Base-by-base conservation (phyloP, 35 echinoderm and acorn worm genomes). In the Apostichopus parvimensis region DNA sequence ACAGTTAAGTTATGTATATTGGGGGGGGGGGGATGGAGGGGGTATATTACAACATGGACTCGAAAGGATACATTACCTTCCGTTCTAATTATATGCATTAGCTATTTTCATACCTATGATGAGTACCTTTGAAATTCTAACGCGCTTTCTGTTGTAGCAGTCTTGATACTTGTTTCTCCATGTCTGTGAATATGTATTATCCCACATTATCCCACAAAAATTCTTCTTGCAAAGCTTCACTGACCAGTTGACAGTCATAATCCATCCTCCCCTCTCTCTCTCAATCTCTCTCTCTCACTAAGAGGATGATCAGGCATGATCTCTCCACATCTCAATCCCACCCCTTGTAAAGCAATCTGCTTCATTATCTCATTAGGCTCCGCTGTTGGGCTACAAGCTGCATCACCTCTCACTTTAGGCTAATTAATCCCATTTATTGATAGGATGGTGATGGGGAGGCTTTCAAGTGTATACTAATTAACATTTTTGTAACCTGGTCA, bases 351-450 rank as follows among this genome's bases (percentile, higher is more conserved):
- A 45, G 34, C 62, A 12, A 9, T 66, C 6, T 66, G 62, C 15
- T 66, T 66, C 62, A 66, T 66, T 66, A 66, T 66, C 62, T 66
- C 62, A 66, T 66, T 66, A 66, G 62, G 34, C 62, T 17, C 62
- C 9, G 62, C 62, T 66, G 9, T 17, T 66, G 62, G 62, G 9
- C 62, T 66, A 66, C 62, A 66, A 66, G 15, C 15, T 9, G 62
- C 54, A 45, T 45, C 34, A 54, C 54, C 24, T 82, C 18, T 82
- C 79, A 82, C 23, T 54, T 54, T 82, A 53, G 34, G 23, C 23
- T 82, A 34, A 54, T 82, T 82, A 82, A 82, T 82, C 54, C 28
- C 34, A 82, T 82, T 82, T 82, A 82, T 82, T 82, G 79, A 82
- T 82, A 17, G 9, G 62, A 12, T 45, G 54, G 6, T 82, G 79